Base-by-base conservation (phyloP, 2,888 invertebrate species). In the Nasonovia ribisnigri region DNA sequence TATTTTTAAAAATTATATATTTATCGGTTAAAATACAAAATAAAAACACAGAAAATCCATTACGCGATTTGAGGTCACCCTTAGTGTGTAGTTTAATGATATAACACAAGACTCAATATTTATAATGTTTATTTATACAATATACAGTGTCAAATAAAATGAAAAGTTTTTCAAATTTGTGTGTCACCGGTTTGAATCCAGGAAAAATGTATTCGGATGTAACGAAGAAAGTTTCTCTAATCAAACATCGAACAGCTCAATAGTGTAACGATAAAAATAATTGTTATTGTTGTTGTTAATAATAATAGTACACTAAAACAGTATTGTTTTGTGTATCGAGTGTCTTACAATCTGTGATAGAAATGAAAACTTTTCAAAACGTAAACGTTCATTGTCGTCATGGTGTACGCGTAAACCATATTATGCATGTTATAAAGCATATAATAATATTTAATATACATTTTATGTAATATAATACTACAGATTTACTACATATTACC, bases 1-100 rank as follows among this genome's bases (percentile, higher is more conserved):
- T 90, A 36, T 51, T 48, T 77, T 36, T 16, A 48, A 11, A 90
- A n/a, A 77, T 67, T 90, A 51, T 90, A 77, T 43, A 89, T 43
- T 60, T 90, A 89, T 60, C 24, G 26, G 77, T 51, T 84, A 51
- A 54, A 84, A 84, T 51, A 91, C 42, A 20, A 90, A 77, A 90
- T 90, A 90, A 77, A 90, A 90, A 91, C 91, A 91, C n/a, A 43
- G 26, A 84, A 91, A 91, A 42, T 84, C 91, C 91, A 91, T 91
- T 91, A 91, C 84, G 54, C 10, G 24, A 91, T 91, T 91, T 91
- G 29, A 91, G n/a, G 51, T 91, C 42, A 10, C 91, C 91, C 20
- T 13, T 1, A 11, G 84, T 84, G 20, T 48, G 84, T 84, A 84
- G 42, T 84, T 84, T 84, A 84, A 77, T 48, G 90, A 77, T 77